phyloP scores from a whole-genome alignment of 2,797 vertebrate genomes.

The Lutjanus campechanus region DNA sequence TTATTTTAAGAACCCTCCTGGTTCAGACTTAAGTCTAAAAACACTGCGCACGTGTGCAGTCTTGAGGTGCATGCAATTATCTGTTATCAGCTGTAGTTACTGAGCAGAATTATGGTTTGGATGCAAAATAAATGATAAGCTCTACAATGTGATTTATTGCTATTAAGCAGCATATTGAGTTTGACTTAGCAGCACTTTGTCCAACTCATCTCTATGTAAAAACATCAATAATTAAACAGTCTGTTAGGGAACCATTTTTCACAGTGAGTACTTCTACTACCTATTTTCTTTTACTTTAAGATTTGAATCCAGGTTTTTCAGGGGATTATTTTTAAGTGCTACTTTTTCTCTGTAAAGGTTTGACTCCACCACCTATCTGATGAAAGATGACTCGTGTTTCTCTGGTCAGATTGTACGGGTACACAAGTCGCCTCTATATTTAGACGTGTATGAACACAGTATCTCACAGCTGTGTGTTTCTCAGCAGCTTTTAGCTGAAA shows the following conservation, averaged over 20 bases:
- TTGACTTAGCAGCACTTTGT: constrained; percentile 14
- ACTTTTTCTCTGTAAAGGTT: background rate
- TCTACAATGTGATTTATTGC: background rate
- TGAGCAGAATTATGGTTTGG: background rate
- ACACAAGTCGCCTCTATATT: constrained; percentile 22
- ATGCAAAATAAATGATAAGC: background rate
- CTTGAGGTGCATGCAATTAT: background rate
- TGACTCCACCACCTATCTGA: background rate
- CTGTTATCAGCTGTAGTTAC: background rate
- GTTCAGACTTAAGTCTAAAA: background rate
- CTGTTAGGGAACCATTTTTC: background rate
- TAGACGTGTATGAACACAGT: constrained; percentile 24
- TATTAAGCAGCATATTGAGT: background rate
- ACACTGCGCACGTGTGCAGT: too few relatives aligned
- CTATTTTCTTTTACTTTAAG: background rate
- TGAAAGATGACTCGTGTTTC: background rate
- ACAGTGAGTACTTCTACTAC: background rate
- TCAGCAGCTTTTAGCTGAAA: constrained; percentile 29
- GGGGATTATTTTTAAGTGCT: background rate
- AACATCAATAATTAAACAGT: constrained; percentile 4
- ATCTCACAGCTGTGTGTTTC: constrained; percentile 58
- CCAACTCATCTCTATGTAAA: background rate
- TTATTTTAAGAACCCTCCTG: background rate
- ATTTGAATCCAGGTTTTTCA: background rate
- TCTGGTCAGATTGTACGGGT: constrained; percentile 9